Percentiles rank a stretch among this genome's conserved stretches.
These are phyloP conservation scores for Ondatra zibethicus DNA, from an alignment of 2,113 vertebrate genomes.

Conservation along the genomic window DNA sequence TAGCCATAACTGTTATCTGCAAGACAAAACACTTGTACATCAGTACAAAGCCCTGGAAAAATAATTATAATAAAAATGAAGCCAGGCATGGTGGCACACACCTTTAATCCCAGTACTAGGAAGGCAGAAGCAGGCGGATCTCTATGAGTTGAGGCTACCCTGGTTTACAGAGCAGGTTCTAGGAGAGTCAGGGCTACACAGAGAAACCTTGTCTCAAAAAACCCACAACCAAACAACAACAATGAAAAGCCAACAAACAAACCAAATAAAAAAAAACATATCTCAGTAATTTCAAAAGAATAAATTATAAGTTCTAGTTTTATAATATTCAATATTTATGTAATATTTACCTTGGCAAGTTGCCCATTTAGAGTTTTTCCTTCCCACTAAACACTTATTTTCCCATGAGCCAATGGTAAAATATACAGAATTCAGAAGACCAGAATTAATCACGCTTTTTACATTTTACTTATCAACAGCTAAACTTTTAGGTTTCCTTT, in stretches of 20 bases:
- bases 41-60: conserved; percentile 36
- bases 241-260: neutral
- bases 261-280: neutral
- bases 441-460: conserved; percentile 41
- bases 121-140: neutral
- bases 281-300: conserved; percentile 42
- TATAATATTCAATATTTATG: conserved; percentile 36
- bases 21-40: conserved; percentile 77
- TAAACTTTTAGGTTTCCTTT: conserved; percentile 23
- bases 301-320: conserved; percentile 17
- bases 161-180: neutral
- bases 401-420: conserved; percentile 36
- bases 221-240: neutral
- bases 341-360: conserved; percentile 54
- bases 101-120: neutral
- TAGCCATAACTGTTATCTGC: conserved; percentile 80
- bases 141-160: neutral
- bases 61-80: conserved; percentile 51
- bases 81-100: neutral
- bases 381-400: conserved; percentile 15
- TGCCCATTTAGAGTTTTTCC: conserved; percentile 1
- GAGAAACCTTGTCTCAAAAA: neutral
- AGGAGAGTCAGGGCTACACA: neutral
- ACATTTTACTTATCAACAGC: conserved; percentile 28
- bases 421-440: conserved; percentile 49